phyloP scores from a whole-genome alignment of 1,140 invertebrate species.

The Nilaparvata lugens region DNA sequence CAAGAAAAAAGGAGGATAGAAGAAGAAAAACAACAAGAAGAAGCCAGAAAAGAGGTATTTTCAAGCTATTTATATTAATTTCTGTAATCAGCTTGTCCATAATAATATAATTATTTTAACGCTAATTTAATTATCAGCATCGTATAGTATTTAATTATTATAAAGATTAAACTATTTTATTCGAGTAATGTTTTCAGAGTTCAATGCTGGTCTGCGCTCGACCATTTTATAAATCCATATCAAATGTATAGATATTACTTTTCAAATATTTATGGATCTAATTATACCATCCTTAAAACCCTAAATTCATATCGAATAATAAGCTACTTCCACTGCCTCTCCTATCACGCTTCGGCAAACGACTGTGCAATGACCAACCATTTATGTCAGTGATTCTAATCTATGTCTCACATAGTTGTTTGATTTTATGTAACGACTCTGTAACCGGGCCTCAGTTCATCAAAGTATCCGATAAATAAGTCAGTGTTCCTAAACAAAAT shows the following conservation, averaged over 20 bases:
- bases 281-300: background rate
- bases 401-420: no score
- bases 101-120: background rate
- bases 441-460: no score
- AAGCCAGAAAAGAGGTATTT: slow-evolving; percentile 25
- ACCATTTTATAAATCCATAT: background rate
- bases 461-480: no score
- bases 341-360: no score
- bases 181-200: background rate
- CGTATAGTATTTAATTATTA: background rate
- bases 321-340: background rate
- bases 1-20: slow-evolving; percentile 61
- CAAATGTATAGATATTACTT: background rate
- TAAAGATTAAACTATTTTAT: background rate
- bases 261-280: background rate
- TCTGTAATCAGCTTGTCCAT: background rate
- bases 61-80: background rate
- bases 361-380: no score
- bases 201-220: background rate
- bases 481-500: no score
- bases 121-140: background rate
- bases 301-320: background rate
- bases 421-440: no score
- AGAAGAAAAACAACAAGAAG: slow-evolving; percentile 32
- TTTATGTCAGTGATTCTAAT: no score